Evolutionary conservation across 2,888 invertebrate genomes (phyloP).

Genomic region (Netelia virgata): DNA sequence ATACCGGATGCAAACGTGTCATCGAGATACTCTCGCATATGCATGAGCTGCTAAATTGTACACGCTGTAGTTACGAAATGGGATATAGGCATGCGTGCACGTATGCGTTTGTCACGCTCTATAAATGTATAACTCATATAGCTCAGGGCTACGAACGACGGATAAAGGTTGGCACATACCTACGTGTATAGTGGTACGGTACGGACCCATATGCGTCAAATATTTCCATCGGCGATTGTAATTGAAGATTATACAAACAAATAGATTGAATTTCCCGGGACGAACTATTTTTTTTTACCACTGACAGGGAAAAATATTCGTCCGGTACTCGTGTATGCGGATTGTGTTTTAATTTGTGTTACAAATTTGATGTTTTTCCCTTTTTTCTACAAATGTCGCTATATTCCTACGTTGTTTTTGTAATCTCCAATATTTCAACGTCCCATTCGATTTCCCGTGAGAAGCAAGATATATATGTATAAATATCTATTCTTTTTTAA

Average conservation of each 20-base stretch:
- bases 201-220: not conserved
- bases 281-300: slow-evolving; percentile 10
- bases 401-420: slow-evolving; percentile 11
- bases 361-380: slow-evolving; percentile 12
- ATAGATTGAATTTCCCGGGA: slow-evolving; percentile 35
- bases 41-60: slow-evolving; percentile 74
- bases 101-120: not conserved
- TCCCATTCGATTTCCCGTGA: slow-evolving; percentile 22
- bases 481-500: not conserved
- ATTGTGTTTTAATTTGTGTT: slow-evolving; percentile 4
- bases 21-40: slow-evolving; percentile 77
- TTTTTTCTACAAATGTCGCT: slow-evolving; percentile 10
- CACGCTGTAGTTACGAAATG: slow-evolving; percentile 40
- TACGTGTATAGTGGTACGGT: not conserved
- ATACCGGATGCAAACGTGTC: slow-evolving; percentile 76
- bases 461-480: slow-evolving; percentile 23
- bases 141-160: not conserved
- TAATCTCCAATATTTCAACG: slow-evolving; percentile 42
- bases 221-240: slow-evolving; percentile 49
- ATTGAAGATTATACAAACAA: slow-evolving; percentile 57
- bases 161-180: not conserved
- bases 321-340: not conserved
- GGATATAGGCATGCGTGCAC: slow-evolving; percentile 6
- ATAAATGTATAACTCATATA: not conserved
- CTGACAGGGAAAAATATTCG: not conserved